Evolutionary conservation across 2,113 vertebrate species (phyloP), one percentile per base, ranked within the genome.

Genomic region (Picathartes gymnocephalus): DNA sequence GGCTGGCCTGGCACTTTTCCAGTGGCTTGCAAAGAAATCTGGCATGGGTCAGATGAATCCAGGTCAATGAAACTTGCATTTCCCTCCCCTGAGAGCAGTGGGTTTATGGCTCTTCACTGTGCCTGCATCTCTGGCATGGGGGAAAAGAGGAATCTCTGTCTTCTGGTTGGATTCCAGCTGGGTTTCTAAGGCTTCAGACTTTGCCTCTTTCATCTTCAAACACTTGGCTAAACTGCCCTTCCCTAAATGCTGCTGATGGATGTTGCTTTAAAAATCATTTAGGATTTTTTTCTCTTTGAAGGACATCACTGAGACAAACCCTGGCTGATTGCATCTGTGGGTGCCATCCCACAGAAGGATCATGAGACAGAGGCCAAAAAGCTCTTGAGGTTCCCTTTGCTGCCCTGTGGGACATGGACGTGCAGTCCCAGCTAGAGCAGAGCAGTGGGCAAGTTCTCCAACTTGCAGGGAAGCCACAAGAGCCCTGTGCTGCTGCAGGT

Each of bases 141-240:
- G 31, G 1, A 35, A 31, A 28, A 56, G 51, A 20, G n/a, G 2
- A 31, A 78, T 40, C 15, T 45, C 4, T 61, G 22, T 81, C 16
- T 68, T 50, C 78, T 94, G 94, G 58, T 54, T 92, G 62, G 71
- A 58, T 93, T 90, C 85, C 92, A 86, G 64, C 50, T 54, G 92
- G 35, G 35, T 42, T 94, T 65, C 33, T 37, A 10, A 65, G 81
- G 25, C 62, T 76, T 30, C 56, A 81, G 77, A 47, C 58, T 85
- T 87, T 27, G 44, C 56, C 37, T 87, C 86, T 90, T 95, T 85
- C 74, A 62, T 92, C 93, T 91, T 87, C 87, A 70, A 80, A 65
- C 58, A 11, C 58, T 64, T 79, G 81, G 70, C 73, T 65, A 21
- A 82, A 39, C 54, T 57, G n/a, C 56, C 60, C 54, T 78, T 58